phyloP scores from a whole-genome alignment of 2,888 invertebrate species.

The Nesidiocoris tenuis region DNA sequence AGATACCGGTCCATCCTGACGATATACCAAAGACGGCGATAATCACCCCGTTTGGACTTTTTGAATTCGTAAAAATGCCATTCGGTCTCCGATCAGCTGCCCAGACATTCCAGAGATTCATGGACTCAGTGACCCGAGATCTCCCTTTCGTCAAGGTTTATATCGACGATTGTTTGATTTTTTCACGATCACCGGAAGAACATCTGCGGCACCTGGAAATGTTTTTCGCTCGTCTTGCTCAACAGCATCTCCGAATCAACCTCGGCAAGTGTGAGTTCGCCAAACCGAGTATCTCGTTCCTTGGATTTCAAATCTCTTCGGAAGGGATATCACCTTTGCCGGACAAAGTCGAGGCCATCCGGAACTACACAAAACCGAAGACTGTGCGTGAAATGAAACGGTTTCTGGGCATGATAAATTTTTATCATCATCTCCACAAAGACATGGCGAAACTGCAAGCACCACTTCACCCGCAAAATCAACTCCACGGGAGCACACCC shows the following conservation, averaged over 20 bases:
- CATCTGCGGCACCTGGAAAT: slow-evolving; percentile 27
- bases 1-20: slow-evolving; percentile 1
- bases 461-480: slow-evolving; percentile 30
- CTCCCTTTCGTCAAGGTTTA: slow-evolving; percentile 49
- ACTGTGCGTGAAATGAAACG: slow-evolving; percentile 51
- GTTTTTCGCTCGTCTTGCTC: slow-evolving; percentile 26
- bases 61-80: too few species aligned
- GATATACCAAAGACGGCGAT: too few species aligned
- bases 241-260: too few species aligned
- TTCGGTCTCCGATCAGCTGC: too few species aligned
- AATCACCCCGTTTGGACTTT: too few species aligned
- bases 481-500: slow-evolving; percentile 46
- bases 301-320: slow-evolving; percentile 13
- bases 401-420: slow-evolving; percentile 54
- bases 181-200: slow-evolving; percentile 34
- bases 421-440: slow-evolving; percentile 53
- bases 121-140: slow-evolving; percentile 48
- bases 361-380: slow-evolving; percentile 47
- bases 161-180: slow-evolving; percentile 49
- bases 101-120: slow-evolving; percentile 51
- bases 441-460: slow-evolving; percentile 51
- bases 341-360: slow-evolving; percentile 47
- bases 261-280: slow-evolving; percentile 29
- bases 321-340: slow-evolving; percentile 33
- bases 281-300: slow-evolving; percentile 4